Conservation (phyloP, 2,888 invertebrate species). For the Stenchaetothrips biformis region DNA sequence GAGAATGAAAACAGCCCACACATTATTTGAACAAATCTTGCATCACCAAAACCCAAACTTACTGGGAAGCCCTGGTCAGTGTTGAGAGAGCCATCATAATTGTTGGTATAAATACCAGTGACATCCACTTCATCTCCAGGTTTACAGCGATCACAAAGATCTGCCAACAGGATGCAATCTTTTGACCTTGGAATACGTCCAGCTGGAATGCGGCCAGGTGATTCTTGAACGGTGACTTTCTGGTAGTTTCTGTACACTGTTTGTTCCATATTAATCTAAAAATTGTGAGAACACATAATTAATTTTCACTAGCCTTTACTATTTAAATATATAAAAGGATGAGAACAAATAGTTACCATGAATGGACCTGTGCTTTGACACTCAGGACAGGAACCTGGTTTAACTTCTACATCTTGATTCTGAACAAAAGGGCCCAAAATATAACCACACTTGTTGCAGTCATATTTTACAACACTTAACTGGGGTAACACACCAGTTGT, state of each 20-base stretch:
- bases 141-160: constrained; percentile 94
- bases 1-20: neutral
- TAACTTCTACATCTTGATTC: constrained; percentile 86
- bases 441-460: constrained; percentile 93
- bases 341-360: constrained; percentile 55
- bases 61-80: constrained; percentile 73
- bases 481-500: constrained; percentile 95
- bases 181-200: constrained; percentile 96
- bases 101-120: constrained; percentile 94
- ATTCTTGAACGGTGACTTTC: constrained; percentile 95
- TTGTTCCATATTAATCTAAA: constrained; percentile 95
- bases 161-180: constrained; percentile 88
- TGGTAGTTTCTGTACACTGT: constrained; percentile 98
- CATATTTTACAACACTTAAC: constrained; percentile 90
- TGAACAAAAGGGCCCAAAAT: constrained; percentile 95
- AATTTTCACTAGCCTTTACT: constrained; percentile 10
- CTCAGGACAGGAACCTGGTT: constrained; percentile 95
- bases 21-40: too few species aligned
- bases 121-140: constrained; percentile 97
- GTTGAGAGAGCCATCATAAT: constrained; percentile 95
- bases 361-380: constrained; percentile 96
- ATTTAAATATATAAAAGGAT: constrained; percentile 26
- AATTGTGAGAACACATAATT: constrained; percentile 31
- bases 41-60: constrained; percentile 25
- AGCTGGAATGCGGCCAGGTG: constrained; percentile 94